Percentiles rank a stretch among this genome's conserved stretches.
These are phyloP conservation scores for Diploscapter pachys DNA, from an alignment of 1,140 invertebrate genomes.

Conservation along the genomic window DNA sequence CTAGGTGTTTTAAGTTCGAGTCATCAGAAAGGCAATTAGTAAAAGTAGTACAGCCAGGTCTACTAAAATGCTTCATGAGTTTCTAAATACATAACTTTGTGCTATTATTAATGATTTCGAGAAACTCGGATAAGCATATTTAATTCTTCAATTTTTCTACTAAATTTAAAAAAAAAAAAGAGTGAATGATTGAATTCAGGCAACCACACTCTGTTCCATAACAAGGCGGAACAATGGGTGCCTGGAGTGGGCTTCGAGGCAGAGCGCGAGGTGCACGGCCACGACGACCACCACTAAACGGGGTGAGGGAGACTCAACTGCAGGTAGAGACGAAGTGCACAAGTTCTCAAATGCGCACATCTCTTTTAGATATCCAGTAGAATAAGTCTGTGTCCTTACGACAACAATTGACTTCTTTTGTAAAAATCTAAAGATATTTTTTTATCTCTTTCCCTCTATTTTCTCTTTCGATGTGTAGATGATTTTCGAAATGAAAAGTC, in stretches of 20 bases:
- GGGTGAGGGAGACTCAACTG: not conserved
- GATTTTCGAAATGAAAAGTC: too few species aligned
- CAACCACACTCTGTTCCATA: constrained; percentile 44
- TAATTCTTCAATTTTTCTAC: too few species aligned
- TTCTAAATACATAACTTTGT: too few species aligned
- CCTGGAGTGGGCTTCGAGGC: constrained; percentile 42
- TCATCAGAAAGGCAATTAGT: too few species aligned
- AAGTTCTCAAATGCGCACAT: not conserved
- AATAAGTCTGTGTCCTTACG: not conserved
- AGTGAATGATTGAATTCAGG: not conserved
- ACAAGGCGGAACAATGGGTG: constrained; percentile 41
- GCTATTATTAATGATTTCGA: too few species aligned
- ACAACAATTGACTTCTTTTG: not conserved
- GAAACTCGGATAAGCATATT: too few species aligned
- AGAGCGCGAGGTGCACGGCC: constrained; percentile 35
- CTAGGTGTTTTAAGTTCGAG: too few species aligned
- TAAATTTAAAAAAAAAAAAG: too few species aligned
- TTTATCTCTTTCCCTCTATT: not conserved
- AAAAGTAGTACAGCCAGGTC: too few species aligned
- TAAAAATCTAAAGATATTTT: not conserved
- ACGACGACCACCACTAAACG: not conserved
- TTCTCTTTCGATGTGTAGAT: not conserved
- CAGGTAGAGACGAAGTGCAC: not conserved
- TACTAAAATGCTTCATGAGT: too few species aligned
- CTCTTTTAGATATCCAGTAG: too few species aligned